Evolutionary conservation across 2,113 vertebrate genomes (phyloP), one percentile per base, ranked within the genome.

Genomic region (Halcyon senegalensis): DNA sequence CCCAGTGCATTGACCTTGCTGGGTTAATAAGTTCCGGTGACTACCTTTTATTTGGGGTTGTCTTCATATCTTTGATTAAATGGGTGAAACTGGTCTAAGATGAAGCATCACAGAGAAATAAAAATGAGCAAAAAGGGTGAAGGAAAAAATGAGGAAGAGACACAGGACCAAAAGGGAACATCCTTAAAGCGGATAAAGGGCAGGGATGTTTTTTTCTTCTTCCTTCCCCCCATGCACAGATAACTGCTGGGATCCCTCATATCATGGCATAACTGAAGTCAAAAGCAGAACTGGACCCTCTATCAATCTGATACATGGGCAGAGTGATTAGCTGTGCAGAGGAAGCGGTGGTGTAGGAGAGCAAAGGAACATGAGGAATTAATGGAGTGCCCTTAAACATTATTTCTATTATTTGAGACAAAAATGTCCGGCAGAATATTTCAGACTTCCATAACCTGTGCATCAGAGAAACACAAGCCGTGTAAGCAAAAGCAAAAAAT

Each of bases 1-100:
- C 79, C 15, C 90, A 93, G 16, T 96, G 93, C 3, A 33, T 96
- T 88, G 91, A 96, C 41, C 70, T 97, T 62, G 84, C 94, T 77
- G 96, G 93, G 6, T 55, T 95, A 82, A 96, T 94, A 70, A 96
- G 79, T 93, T 55, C 94, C 10, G 89, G 95, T 95, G 95, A 94
- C 3, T 89, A 27, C 7, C 27, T 82, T 69, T 90, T 44, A 17
- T 73, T 17, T 79, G 41, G 35, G 6, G 4, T 16, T 84, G 4
- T n/a, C 39, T 83, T 62, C 10, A 20, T 66, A 8, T 53, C 87
- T 63, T 55, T 70, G 13, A 18, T 80, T 62, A 63, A 77, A 35
- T 44, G 39, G 13, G 23, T 53, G 16, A 77, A 87, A 91, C 2
- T 23, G 46, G 18, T 46, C 16, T 51, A 62, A 43, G 31, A 53